These are phyloP conservation scores for Synanthedon myopaeformis DNA, from an alignment of 2,888 invertebrate genomes.

Conservation along the genomic window DNA sequence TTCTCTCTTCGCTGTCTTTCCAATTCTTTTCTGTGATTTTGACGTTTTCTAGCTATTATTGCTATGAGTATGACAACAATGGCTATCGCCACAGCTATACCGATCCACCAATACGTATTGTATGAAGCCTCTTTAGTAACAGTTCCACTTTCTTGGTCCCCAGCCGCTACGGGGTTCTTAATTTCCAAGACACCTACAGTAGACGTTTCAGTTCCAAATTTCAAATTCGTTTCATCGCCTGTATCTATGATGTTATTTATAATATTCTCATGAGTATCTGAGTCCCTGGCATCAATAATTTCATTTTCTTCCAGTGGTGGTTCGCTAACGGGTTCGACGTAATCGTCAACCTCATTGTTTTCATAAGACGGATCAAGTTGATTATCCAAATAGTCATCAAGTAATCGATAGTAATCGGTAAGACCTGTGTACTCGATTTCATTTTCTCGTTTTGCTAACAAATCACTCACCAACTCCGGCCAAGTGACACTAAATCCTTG, in stretches of 20 bases:
- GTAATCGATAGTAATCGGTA: slow-evolving; percentile 65
- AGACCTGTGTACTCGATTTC: slow-evolving; percentile 61
- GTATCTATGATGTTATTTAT: slow-evolving; percentile 44
- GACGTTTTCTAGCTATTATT: slow-evolving; percentile 61
- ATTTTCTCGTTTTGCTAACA: slow-evolving; percentile 56
- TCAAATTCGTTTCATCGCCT: slow-evolving; percentile 34
- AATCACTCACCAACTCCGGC: slow-evolving; percentile 59
- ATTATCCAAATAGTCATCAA: slow-evolving; percentile 66
- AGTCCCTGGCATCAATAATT: slow-evolving; percentile 9
- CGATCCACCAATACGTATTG: slow-evolving; percentile 64
- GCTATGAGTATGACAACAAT: slow-evolving; percentile 50
- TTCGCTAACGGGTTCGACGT: slow-evolving; percentile 36
- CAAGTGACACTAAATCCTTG: slow-evolving; percentile 55
- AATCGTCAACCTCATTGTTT: slow-evolving; percentile 33
- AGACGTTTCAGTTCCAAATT: slow-evolving; percentile 45
- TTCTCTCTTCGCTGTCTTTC: slow-evolving; percentile 59
- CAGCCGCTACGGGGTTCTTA: slow-evolving; percentile 45
- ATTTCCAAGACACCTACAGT: slow-evolving; percentile 60
- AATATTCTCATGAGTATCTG: slow-evolving; percentile 17
- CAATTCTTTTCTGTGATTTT: slow-evolving; percentile 58
- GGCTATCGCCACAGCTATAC: slow-evolving; percentile 52
- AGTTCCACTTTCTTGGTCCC: slow-evolving; percentile 28
- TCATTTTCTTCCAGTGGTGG: slow-evolving; percentile 15
- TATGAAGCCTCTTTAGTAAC: slow-evolving; percentile 51
- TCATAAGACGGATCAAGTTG: slow-evolving; percentile 46